Conservation (phyloP, 2,888 invertebrate species). For the Lymantria monacha region DNA sequence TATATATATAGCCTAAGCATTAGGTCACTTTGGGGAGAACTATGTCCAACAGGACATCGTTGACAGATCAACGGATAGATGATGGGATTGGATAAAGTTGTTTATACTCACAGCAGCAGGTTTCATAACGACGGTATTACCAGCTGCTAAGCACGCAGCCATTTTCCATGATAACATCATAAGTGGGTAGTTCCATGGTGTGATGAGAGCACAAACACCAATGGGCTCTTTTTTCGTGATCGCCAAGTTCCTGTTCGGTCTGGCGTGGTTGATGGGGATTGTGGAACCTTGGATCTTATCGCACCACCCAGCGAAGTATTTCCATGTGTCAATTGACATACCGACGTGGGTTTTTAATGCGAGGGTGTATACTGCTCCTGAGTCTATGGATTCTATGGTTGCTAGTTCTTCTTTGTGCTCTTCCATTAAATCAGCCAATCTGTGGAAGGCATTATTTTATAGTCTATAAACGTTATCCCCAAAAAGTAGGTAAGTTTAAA, state of each 20-base stretch:
- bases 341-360: conserved; percentile 98
- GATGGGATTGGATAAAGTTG: too few relatives aligned
- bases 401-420: conserved; percentile 96
- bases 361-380: conserved; percentile 97
- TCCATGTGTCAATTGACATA: conserved; percentile 98
- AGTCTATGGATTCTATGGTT: conserved; percentile 95
- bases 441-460: conserved; percentile 47
- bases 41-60: too few relatives aligned
- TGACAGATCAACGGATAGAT: too few relatives aligned
- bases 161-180: conserved; percentile 99
- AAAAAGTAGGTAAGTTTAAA: neutral
- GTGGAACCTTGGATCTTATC: conserved; percentile 96
- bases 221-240: conserved; percentile 95
- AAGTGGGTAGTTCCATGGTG: conserved; percentile 98
- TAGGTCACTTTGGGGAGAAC: too few relatives aligned
- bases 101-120: conserved; percentile 88
- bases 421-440: conserved; percentile 97
- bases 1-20: too few relatives aligned
- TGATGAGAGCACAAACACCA: conserved; percentile 95
- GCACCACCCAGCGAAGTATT: conserved; percentile 98
- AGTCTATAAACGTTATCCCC: neutral
- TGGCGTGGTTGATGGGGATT: conserved; percentile 95
- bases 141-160: conserved; percentile 98
- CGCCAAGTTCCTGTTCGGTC: conserved; percentile 93
- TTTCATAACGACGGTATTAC: conserved; percentile 97